phyloP scores from a whole-genome alignment of 2,797 vertebrate species.

The Micrastur ruficollis region DNA sequence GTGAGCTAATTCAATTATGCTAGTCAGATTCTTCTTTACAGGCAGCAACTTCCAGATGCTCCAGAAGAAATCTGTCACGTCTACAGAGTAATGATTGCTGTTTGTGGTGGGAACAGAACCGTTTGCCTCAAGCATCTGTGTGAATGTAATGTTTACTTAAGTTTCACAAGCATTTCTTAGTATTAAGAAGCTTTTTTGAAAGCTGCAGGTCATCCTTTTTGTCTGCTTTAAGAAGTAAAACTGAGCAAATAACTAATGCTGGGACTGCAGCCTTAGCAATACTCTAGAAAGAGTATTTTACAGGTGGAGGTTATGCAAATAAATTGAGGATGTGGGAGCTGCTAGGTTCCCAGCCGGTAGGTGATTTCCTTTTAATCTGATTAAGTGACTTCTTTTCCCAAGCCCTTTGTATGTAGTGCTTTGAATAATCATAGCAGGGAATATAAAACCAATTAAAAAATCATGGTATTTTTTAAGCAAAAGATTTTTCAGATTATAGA shows the following conservation, averaged over 20 bases:
- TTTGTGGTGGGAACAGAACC: constrained; percentile 16
- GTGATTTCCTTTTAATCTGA: constrained; percentile 40
- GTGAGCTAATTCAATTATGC: constrained; percentile 39
- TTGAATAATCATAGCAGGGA: constrained; percentile 19
- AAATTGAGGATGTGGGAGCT: neutral
- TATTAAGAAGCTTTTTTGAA: constrained; percentile 9
- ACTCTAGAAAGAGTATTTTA: neutral
- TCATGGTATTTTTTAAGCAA: neutral
- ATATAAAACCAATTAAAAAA: constrained; percentile 37
- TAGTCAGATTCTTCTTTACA: constrained; percentile 37
- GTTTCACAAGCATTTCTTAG: neutral
- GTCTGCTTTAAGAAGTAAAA: neutral
- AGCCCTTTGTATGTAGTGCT: neutral
- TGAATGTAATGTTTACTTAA: neutral
- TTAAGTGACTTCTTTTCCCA: neutral
- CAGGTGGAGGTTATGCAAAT: constrained; percentile 4
- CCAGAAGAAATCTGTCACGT: constrained; percentile 31
- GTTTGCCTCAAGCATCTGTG: constrained; percentile 9
- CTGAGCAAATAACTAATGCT: neutral
- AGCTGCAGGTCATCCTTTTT: neutral
- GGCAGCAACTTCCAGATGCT: constrained; percentile 9
- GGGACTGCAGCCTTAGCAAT: neutral
- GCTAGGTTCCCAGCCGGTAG: neutral
- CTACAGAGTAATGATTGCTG: constrained; percentile 3
- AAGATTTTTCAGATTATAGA: constrained; percentile 14